phyloP scores from a whole-genome alignment of 2,113 vertebrate genomes.

The Agelaius phoeniceus region DNA sequence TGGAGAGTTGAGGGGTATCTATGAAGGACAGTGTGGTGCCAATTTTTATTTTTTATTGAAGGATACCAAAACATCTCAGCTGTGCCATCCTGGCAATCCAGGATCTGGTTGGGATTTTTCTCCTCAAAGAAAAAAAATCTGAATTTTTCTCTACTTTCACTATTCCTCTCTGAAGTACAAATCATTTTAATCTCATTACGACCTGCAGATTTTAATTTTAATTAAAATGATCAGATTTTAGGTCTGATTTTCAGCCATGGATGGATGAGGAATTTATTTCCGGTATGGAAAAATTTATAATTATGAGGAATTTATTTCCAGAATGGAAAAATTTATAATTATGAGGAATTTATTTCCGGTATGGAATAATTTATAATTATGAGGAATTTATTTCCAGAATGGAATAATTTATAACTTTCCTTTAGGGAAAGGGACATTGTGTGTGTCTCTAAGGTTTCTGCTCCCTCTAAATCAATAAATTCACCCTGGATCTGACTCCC shows the following conservation, averaged over 20 bases:
- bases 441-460: background rate
- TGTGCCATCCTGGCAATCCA: background rate
- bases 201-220: background rate
- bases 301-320: background rate
- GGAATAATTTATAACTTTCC: background rate
- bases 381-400: background rate
- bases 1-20: background rate
- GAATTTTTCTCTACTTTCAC: background rate
- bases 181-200: background rate
- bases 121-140: background rate
- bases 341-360: background rate
- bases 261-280: background rate
- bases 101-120: background rate
- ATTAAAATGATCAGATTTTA: background rate
- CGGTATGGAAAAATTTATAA: background rate
- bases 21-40: too few relatives aligned
- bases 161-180: background rate
- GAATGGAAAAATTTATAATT: too few relatives aligned
- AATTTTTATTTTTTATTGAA: background rate
- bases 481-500: background rate
- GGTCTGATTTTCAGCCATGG: background rate
- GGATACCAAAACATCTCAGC: fast-evolving
- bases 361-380: too few relatives aligned
- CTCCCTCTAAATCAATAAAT: background rate
- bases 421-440: background rate